Base-by-base conservation (phyloP, 2,797 vertebrate genomes). In the Astyanax mexicanus region DNA sequence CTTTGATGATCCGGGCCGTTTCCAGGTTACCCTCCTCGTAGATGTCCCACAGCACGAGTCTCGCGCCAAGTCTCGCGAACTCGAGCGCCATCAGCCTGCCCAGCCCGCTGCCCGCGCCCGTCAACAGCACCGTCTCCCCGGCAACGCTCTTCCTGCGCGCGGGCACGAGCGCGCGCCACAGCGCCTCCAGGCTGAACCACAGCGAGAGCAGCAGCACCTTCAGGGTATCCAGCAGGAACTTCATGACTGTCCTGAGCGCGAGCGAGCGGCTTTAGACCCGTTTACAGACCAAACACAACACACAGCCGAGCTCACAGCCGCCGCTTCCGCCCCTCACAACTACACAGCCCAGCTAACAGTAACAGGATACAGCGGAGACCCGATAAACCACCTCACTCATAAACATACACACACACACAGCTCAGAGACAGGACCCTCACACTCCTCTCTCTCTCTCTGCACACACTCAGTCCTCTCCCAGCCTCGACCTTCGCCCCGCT, bases 1-100 rank as follows among this genome's bases (percentile, higher is more conserved):
- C 32, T 23, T 84, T 72, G 19, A 81, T 84, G 60, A 93, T 75
- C 64, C 75, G 84, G 7, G 80, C 83, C 0, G 91, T 95, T 85
- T 95, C 91, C 82, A 81, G 78, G 49, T 91, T 94, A 3, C 85
- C 83, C 75, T 93, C 86, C 77, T 92, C 72, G 68, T 92, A 84
- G 11, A 92, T 84, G 49, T 95, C 94, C 94, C 94, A 95, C 11
- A 95, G 89, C 42, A 94, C 88, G 25, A 95, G 71, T 12, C 64
- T 89, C 74, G 92, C 87, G 49, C 86, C 90, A n/a, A 89, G 82
- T 0, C 75, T 79, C 47, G 91, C 89, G 80, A 94, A 89, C 49
- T 89, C 82, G 42, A 93, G 77, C 19, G 92, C 90, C 72, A 94
- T 45, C 2, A 86, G 82, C 37, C 89, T 89, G 47, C 94, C 93